These are phyloP conservation scores for Amiota mariae DNA, from an alignment of 2,888 invertebrate genomes.

Conservation along the genomic window DNA sequence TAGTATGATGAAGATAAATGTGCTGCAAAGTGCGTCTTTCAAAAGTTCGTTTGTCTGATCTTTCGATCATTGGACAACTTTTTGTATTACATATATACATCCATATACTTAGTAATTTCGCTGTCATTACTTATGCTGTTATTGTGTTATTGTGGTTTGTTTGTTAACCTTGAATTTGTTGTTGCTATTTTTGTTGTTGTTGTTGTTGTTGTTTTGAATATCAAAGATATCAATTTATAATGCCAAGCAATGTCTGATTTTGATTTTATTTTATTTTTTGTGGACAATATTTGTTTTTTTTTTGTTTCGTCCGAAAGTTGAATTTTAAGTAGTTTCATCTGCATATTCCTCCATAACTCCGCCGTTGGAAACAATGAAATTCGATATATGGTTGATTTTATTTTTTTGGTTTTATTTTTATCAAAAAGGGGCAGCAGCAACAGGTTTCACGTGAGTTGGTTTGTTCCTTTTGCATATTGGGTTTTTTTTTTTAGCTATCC, in stretches of 20 bases:
- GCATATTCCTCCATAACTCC: not conserved
- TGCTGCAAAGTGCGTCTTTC: conserved; percentile 23
- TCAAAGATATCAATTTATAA: conserved; percentile 3
- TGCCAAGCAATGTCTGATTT: conserved; percentile 6
- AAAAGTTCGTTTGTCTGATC: not conserved
- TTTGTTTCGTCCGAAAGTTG: conserved; percentile 13
- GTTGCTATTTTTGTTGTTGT: conserved; percentile 7
- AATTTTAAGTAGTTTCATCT: conserved; percentile 27
- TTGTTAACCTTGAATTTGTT: not conserved
- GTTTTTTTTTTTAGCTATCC: not conserved
- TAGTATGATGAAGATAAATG: conserved; percentile 25
- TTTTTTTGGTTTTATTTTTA: not conserved
- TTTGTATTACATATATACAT: not conserved
- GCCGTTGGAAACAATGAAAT: conserved; percentile 11
- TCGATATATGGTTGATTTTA: conserved; percentile 14
- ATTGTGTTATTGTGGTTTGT: not conserved
- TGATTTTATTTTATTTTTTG: not conserved
- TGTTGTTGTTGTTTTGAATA: conserved; percentile 7
- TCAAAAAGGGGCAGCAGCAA: not conserved
- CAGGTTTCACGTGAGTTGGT: not conserved
- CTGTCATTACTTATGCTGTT: not conserved
- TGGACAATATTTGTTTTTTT: not conserved
- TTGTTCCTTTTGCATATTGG: not conserved
- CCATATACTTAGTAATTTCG: not conserved
- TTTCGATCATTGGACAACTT: not conserved